Evolutionary conservation across 2,888 invertebrate species (phyloP).

Genomic region (Stictocephala bisonia): DNA sequence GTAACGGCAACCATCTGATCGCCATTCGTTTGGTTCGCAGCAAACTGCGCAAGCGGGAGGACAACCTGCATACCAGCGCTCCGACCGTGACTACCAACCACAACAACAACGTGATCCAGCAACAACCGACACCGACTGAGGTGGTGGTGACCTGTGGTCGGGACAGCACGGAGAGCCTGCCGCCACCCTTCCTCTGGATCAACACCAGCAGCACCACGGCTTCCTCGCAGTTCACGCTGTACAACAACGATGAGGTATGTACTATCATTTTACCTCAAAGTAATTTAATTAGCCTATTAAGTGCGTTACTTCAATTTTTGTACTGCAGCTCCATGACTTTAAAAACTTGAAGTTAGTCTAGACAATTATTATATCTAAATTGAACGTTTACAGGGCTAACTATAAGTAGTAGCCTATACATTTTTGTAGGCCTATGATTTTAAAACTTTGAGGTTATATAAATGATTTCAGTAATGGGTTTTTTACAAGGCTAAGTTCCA

Average conservation of each 20-base stretch:
- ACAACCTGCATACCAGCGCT: slow-evolving; percentile 64
- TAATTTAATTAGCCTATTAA: not conserved
- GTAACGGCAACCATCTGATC: slow-evolving; percentile 82
- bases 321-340: not conserved
- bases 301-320: not conserved
- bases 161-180: slow-evolving; percentile 51
- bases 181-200: slow-evolving; percentile 77
- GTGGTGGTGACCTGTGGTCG: slow-evolving; percentile 21
- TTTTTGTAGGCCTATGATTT: too few relatives aligned
- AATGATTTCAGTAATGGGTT: too few relatives aligned
- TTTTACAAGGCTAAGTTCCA: too few relatives aligned
- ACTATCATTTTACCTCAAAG: not conserved
- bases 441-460: too few relatives aligned
- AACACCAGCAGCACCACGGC: slow-evolving; percentile 74
- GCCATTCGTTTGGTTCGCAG: slow-evolving; percentile 92
- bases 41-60: slow-evolving; percentile 88
- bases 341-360: too few relatives aligned
- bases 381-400: too few relatives aligned
- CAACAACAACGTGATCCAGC: slow-evolving; percentile 56
- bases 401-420: too few relatives aligned
- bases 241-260: slow-evolving; percentile 83
- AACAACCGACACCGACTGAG: slow-evolving; percentile 22
- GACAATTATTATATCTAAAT: too few relatives aligned
- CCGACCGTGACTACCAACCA: slow-evolving; percentile 65
- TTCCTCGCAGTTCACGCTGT: slow-evolving; percentile 79